A percentile compares a stretch with the other conserved stretches of the same genome.
Evolutionary conservation across 2,797 vertebrate species (phyloP).

Genomic region (Carapus acus): DNA sequence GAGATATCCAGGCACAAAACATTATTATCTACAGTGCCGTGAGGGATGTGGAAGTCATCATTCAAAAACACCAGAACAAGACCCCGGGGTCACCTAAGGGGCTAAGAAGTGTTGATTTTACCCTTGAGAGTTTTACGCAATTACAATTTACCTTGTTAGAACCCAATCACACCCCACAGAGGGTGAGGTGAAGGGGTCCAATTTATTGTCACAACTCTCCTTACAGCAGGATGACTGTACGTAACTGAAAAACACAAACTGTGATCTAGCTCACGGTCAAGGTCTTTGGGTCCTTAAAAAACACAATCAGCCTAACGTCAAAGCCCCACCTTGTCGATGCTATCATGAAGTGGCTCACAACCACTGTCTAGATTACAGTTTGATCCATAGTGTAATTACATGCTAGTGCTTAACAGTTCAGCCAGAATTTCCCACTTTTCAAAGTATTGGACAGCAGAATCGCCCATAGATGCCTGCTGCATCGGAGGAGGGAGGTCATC

Average conservation of each 20-base stretch:
- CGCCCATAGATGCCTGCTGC: too few species aligned
- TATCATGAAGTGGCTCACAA: constrained; percentile 10
- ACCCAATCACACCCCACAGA: not conserved
- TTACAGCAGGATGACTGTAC: too few species aligned
- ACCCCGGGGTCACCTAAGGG: not conserved
- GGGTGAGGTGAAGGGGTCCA: not conserved
- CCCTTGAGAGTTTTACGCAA: too few species aligned
- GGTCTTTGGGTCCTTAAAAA: not conserved
- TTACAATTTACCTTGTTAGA: too few species aligned
- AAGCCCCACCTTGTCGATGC: not conserved
- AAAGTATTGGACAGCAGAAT: too few species aligned
- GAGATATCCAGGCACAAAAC: not conserved
- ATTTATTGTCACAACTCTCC: too few species aligned
- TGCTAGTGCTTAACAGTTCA: not conserved
- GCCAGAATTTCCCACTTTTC: not conserved
- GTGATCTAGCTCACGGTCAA: not conserved
- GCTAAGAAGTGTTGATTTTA: not conserved
- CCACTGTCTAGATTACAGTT: not conserved
- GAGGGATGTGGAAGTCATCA: not conserved
- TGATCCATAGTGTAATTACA: constrained; percentile 8
- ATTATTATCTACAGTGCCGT: not conserved
- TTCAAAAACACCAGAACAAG: not conserved
- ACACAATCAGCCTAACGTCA: constrained; percentile 10
- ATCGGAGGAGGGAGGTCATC: too few species aligned
- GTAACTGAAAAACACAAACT: not conserved